Conservation (phyloP, 2,113 vertebrate genomes). For the Hippocampus abdominalis region DNA sequence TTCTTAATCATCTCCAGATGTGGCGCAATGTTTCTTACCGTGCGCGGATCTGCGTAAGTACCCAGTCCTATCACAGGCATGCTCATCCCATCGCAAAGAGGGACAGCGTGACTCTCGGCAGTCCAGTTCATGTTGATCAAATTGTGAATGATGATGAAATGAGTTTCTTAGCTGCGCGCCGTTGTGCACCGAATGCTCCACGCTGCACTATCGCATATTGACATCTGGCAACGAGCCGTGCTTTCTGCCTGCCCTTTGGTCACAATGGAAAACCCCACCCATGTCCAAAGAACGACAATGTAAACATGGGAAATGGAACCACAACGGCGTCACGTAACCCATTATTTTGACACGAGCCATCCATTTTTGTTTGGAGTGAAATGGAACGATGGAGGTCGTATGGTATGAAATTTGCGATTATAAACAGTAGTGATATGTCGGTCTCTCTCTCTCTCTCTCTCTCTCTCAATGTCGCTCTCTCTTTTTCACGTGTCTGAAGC, state of each 20-base stretch:
- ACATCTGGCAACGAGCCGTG: background rate
- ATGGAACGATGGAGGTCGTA: too few species aligned
- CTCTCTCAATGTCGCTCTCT: too few species aligned
- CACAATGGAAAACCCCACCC: conserved; percentile 31
- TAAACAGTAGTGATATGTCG: too few species aligned
- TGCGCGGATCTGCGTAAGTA: conserved; percentile 73
- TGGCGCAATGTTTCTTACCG: conserved; percentile 66
- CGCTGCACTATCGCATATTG: background rate
- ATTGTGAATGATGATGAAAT: background rate
- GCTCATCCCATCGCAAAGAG: conserved; percentile 80
- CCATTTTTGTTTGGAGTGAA: conserved; percentile 16
- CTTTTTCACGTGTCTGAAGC: too few species aligned
- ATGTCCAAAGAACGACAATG: background rate
- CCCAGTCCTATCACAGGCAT: conserved; percentile 86
- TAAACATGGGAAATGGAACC: background rate
- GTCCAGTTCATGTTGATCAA: conserved; percentile 66
- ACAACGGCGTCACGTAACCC: fast-evolving
- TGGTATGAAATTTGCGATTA: background rate
- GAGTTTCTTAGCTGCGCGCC: background rate
- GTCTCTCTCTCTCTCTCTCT: too few species aligned
- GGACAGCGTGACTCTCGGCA: conserved; percentile 69
- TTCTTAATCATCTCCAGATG: background rate
- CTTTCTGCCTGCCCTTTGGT: conserved; percentile 1
- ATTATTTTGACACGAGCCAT: background rate
- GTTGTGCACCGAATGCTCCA: background rate